A percentile compares a stretch with the other conserved stretches of the same genome.
These are phyloP conservation scores for Festucalex cinctus DNA, from an alignment of 2,113 vertebrate species.

Conservation along the genomic window DNA sequence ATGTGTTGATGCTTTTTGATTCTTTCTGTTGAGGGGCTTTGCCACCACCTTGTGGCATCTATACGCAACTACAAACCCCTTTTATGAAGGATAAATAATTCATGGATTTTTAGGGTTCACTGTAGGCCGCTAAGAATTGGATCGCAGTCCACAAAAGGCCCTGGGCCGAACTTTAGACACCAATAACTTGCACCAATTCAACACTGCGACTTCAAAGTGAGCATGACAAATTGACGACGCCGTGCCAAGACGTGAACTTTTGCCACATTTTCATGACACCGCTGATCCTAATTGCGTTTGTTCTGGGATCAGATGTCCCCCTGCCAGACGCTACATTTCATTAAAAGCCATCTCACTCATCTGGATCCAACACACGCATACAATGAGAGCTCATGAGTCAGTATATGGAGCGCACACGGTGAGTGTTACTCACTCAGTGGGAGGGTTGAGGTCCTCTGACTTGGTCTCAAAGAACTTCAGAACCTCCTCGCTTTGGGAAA, in stretches of 20 bases:
- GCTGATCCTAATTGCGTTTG: constrained; percentile 40
- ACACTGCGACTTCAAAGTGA: constrained; percentile 44
- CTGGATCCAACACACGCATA: neutral
- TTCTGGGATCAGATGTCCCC: constrained; percentile 55
- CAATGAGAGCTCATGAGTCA: neutral
- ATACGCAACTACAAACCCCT: too few species aligned
- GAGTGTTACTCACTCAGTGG: constrained; percentile 84
- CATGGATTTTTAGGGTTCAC: neutral
- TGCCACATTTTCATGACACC: constrained; percentile 29
- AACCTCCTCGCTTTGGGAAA: constrained; percentile 92
- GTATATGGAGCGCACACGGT: neutral
- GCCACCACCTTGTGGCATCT: too few species aligned
- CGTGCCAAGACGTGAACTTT: constrained; percentile 37
- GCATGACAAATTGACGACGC: constrained; percentile 39
- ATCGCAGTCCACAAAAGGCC: too few species aligned
- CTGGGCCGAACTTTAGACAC: too few species aligned
- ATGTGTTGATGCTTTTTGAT: too few species aligned
- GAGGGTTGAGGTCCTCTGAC: constrained; percentile 89
- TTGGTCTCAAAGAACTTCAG: constrained; percentile 90
- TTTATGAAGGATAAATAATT: neutral
- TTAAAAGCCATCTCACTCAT: constrained; percentile 27
- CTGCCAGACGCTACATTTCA: constrained; percentile 50
- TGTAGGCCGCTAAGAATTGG: too few species aligned
- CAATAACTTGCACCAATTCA: neutral
- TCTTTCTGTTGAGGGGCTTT: too few species aligned